Percentiles rank a stretch among this genome's conserved stretches.
These are phyloP conservation scores for Drosophila nigromelanica DNA, from an alignment of 1,140 invertebrate species.

Conservation along the genomic window DNA sequence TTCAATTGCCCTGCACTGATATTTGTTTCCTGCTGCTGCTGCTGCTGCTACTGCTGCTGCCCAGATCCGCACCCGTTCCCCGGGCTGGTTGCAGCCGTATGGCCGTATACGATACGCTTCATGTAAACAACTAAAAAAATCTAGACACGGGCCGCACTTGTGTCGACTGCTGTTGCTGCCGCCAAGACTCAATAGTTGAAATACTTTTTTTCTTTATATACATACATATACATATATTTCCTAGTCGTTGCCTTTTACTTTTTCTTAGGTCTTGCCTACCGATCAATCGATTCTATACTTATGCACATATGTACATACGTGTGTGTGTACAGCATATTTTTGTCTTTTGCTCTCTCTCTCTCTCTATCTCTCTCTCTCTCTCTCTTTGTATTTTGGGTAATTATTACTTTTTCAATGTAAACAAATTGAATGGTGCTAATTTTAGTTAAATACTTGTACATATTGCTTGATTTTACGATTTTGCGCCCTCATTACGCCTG, in stretches of 20 bases:
- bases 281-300: slow-evolving; percentile 7
- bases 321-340: slow-evolving; percentile 6
- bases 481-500: slow-evolving; percentile 42
- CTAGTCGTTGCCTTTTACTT: slow-evolving; percentile 25
- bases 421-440: slow-evolving; percentile 55
- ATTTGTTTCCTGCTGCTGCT: slow-evolving; percentile 60
- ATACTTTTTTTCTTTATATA: slow-evolving; percentile 39
- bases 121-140: slow-evolving; percentile 59
- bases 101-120: slow-evolving; percentile 52
- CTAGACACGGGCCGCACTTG: slow-evolving; percentile 56
- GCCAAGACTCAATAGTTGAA: slow-evolving; percentile 45
- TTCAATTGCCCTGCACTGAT: slow-evolving; percentile 67
- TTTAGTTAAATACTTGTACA: slow-evolving; percentile 56
- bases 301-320: neutral
- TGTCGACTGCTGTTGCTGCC: slow-evolving; percentile 26
- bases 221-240: neutral
- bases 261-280: slow-evolving; percentile 8
- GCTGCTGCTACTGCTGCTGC: neutral
- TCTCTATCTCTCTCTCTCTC: neutral
- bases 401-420: slow-evolving; percentile 71
- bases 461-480: slow-evolving; percentile 40
- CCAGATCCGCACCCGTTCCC: slow-evolving; percentile 13
- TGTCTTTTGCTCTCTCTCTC: neutral
- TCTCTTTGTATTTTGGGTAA: slow-evolving; percentile 50
- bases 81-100: slow-evolving; percentile 69